Percentiles rank a stretch among this genome's conserved stretches.
Conservation (phyloP, 2,797 vertebrate species). For the Triplophysa bombifrons region DNA sequence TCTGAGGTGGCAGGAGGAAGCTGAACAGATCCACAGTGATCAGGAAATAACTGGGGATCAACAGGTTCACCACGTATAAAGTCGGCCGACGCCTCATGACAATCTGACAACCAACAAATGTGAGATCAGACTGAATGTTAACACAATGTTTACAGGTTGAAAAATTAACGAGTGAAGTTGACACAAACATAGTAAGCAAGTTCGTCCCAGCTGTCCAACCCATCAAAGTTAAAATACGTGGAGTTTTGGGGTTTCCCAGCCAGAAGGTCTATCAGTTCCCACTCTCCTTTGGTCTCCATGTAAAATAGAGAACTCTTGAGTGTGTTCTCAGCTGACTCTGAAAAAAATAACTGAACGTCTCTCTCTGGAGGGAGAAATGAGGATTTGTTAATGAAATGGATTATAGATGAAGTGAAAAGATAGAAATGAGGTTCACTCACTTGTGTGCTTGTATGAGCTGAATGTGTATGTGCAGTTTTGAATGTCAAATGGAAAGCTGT, state of each 20-base stretch:
- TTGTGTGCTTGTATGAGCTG: conserved; percentile 65
- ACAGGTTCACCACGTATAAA: conserved; percentile 73
- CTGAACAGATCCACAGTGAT: conserved; percentile 78
- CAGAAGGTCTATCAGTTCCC: conserved; percentile 74
- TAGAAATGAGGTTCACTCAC: conserved; percentile 57
- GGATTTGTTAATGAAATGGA: background rate
- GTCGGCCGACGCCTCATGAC: conserved; percentile 58
- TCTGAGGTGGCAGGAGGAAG: conserved; percentile 72
- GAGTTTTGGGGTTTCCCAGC: background rate
- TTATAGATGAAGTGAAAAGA: background rate
- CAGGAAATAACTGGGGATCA: conserved; percentile 78
- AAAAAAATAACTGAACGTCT: conserved; percentile 64
- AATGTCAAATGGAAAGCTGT: conserved; percentile 79
- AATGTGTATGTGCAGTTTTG: conserved; percentile 76
- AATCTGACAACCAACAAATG: conserved; percentile 58
- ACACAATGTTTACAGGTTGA: background rate
- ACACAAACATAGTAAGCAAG: conserved; percentile 36
- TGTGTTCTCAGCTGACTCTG: conserved; percentile 46
- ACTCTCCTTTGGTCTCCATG: conserved; percentile 76
- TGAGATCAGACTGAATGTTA: conserved; percentile 32
- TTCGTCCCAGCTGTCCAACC: conserved; percentile 15
- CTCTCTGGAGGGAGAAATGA: conserved; percentile 50
- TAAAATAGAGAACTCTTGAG: conserved; percentile 50
- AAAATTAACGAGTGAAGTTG: background rate
- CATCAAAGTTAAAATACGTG: background rate